phyloP scores from a whole-genome alignment of 2,888 invertebrate species.

The Eilema caniola region DNA sequence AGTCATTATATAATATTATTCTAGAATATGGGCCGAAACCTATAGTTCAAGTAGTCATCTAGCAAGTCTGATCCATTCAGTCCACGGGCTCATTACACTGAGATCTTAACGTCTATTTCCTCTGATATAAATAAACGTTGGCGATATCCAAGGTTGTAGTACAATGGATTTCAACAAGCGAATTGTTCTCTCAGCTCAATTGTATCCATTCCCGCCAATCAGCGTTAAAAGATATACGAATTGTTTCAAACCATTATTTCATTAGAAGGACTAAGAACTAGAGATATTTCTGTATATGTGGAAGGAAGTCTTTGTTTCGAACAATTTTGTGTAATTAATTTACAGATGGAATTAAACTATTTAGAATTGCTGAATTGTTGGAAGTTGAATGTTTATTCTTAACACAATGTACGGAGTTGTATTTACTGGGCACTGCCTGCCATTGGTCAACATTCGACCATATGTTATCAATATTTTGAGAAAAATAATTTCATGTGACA shows the following conservation, averaged over 20 bases:
- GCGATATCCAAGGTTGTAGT: conserved; percentile 40
- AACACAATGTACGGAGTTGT: background rate
- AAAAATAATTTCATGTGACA: background rate
- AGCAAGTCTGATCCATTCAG: conserved; percentile 14
- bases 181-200: conserved; percentile 50
- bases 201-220: conserved; percentile 55
- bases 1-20: background rate
- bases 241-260: conserved; percentile 70
- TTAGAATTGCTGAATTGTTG: background rate
- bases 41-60: background rate
- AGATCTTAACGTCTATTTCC: conserved; percentile 36
- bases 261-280: conserved; percentile 45
- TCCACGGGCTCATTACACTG: conserved; percentile 16
- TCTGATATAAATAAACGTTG: conserved; percentile 36
- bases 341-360: background rate
- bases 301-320: conserved; percentile 32
- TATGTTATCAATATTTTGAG: background rate
- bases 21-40: background rate
- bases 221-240: conserved; percentile 61
- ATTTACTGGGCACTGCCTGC: background rate
- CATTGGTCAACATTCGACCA: background rate
- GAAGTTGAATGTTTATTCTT: background rate
- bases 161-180: conserved; percentile 41
- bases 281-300: conserved; percentile 34
- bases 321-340: conserved; percentile 18